Evolutionary conservation across 2,888 invertebrate species (phyloP).

Genomic region (Bombylius major): DNA sequence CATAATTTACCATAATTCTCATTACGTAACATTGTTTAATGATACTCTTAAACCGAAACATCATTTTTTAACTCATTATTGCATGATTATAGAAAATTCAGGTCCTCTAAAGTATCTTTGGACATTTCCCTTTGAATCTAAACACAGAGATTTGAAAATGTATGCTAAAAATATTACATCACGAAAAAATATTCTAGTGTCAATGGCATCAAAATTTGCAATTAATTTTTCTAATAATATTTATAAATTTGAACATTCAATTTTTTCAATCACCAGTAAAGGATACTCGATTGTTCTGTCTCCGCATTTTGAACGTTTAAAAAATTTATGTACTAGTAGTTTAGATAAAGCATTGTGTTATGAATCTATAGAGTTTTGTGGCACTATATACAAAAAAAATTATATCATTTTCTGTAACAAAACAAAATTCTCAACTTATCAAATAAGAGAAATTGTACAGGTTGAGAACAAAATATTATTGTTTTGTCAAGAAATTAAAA

Average conservation of each 20-base stretch:
- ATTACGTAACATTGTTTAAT: not conserved
- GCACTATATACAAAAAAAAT: not conserved
- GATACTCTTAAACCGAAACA: not conserved
- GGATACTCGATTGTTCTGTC: not conserved
- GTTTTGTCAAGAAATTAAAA: not conserved
- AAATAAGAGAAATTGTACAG: not conserved
- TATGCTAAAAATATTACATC: not conserved
- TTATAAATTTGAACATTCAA: not conserved
- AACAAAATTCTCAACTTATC: not conserved
- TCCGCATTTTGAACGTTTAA: not conserved
- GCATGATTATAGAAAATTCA: not conserved
- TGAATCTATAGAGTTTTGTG: not conserved
- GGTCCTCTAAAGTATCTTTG: not conserved
- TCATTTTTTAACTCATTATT: not conserved
- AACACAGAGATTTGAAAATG: slow-evolving; percentile 1
- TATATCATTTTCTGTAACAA: not conserved
- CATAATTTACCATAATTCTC: not conserved
- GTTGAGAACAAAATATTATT: not conserved
- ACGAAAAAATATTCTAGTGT: not conserved
- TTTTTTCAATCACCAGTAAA: not conserved
- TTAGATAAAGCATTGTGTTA: not conserved
- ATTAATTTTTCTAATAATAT: not conserved
- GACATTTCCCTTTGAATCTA: not conserved
- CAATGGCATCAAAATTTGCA: not conserved
- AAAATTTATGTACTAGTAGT: not conserved